Evolutionary conservation across 1,140 invertebrate species (phyloP).

Genomic region (Anagrus nilaparvatae): DNA sequence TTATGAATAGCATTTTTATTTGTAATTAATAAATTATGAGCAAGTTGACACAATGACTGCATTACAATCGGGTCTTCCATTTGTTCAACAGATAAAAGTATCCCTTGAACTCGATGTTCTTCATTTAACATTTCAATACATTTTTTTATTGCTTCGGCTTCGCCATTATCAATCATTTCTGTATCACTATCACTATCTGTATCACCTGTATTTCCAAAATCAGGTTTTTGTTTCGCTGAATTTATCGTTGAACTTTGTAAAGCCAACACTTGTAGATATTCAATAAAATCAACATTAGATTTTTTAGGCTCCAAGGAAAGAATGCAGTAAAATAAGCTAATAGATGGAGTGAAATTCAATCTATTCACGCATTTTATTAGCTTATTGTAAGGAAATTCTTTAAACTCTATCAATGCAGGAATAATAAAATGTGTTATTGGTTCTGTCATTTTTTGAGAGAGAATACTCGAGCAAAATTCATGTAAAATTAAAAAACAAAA

Average conservation of each 20-base stretch:
- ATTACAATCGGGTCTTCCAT: slow-evolving; percentile 48
- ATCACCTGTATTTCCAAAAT: slow-evolving; percentile 22
- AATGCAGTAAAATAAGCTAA: slow-evolving; percentile 50
- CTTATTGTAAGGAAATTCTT: slow-evolving; percentile 40
- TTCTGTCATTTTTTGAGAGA: slow-evolving; percentile 35
- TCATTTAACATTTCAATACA: slow-evolving; percentile 56
- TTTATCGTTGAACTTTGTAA: slow-evolving; percentile 30
- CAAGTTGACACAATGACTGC: slow-evolving; percentile 61
- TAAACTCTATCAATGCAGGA: slow-evolving; percentile 39
- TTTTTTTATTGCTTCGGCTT: slow-evolving; percentile 39
- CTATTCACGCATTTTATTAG: slow-evolving; percentile 41
- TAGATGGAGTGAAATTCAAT: slow-evolving; percentile 30
- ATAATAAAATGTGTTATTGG: slow-evolving; percentile 40
- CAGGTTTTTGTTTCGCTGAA: slow-evolving; percentile 3
- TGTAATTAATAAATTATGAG: slow-evolving; percentile 66
- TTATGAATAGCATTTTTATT: slow-evolving; percentile 67
- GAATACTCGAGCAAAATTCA: slow-evolving; percentile 29
- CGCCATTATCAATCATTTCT: slow-evolving; percentile 31
- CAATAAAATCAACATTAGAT: slow-evolving; percentile 23
- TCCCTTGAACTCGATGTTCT: slow-evolving; percentile 49
- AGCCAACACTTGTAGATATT: slow-evolving; percentile 39
- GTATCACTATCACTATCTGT: slow-evolving; percentile 33
- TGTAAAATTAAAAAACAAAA: slow-evolving; percentile 32
- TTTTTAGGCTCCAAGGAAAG: slow-evolving; percentile 52
- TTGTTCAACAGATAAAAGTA: slow-evolving; percentile 49